A percentile compares a stretch with the other conserved stretches of the same genome.
These are phyloP conservation scores for Sympetrum striolatum DNA, from an alignment of 2,888 invertebrate species.

Conservation along the genomic window DNA sequence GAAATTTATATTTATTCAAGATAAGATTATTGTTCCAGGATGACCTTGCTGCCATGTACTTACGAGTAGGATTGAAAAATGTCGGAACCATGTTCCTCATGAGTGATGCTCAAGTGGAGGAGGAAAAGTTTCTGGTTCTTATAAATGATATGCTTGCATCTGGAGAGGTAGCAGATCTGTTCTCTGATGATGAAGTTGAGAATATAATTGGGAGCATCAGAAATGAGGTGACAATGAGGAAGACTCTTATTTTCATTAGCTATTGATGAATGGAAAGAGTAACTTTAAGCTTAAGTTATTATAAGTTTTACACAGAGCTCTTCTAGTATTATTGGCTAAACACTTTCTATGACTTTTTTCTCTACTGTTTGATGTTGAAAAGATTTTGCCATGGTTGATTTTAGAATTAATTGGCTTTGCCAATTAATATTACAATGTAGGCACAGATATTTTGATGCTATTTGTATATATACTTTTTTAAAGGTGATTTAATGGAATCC, in stretches of 20 bases:
- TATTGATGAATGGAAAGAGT: background rate
- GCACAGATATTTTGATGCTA: no score
- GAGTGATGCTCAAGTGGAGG: conserved; percentile 92
- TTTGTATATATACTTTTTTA: no score
- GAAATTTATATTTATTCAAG: no score
- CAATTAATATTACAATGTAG: no score
- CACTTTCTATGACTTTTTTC: no score
- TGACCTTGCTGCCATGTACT: conserved; percentile 74
- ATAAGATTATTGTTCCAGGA: conserved; percentile 54
- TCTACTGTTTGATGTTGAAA: no score
- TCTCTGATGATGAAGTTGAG: conserved; percentile 90
- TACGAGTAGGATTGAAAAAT: conserved; percentile 86
- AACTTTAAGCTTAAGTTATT: background rate
- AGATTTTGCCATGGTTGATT: no score
- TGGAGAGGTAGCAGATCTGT: conserved; percentile 90
- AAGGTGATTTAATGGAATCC: no score
- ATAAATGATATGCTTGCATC: conserved; percentile 94
- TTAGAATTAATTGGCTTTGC: no score
- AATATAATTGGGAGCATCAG: conserved; percentile 79
- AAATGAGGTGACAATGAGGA: no score
- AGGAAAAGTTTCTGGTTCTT: conserved; percentile 88
- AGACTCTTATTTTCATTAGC: background rate
- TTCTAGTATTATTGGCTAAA: no score
- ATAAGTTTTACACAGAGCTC: no score
- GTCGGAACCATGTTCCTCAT: conserved; percentile 86